Conservation (phyloP, 1,140 invertebrate species). For the Musca domestica region DNA sequence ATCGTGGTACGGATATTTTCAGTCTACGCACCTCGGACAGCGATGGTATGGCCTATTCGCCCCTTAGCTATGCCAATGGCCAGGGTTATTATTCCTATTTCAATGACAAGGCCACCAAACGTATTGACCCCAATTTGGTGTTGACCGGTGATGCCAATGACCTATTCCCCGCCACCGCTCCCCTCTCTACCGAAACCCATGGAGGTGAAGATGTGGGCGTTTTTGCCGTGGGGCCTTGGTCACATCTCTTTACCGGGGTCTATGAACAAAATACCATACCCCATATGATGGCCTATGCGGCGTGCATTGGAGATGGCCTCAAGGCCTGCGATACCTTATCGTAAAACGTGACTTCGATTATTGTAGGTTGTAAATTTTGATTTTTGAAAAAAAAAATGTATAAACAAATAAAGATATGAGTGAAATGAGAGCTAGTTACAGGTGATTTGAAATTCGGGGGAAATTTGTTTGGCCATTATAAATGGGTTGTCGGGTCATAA, state of each 20-base stretch:
- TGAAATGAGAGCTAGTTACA: too few species aligned
- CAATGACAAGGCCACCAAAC: constrained; percentile 40
- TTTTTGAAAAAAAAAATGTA: neutral
- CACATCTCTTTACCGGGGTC: constrained; percentile 71
- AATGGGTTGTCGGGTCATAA: too few species aligned
- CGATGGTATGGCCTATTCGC: constrained; percentile 63
- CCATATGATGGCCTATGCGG: constrained; percentile 70
- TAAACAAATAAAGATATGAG: constrained; percentile 2
- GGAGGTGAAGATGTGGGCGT: constrained; percentile 70
- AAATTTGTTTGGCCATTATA: too few species aligned
- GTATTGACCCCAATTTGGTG: constrained; percentile 33
- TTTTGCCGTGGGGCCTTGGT: constrained; percentile 64
- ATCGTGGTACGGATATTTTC: constrained; percentile 57
- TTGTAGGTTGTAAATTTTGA: neutral
- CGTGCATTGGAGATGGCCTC: constrained; percentile 57
- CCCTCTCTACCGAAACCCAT: constrained; percentile 61
- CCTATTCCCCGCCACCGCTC: constrained; percentile 57
- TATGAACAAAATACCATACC: constrained; percentile 78
- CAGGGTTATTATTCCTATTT: constrained; percentile 58
- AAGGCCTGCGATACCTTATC: constrained; percentile 36
- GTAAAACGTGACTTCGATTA: neutral
- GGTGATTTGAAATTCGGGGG: too few species aligned
- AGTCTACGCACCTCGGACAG: constrained; percentile 49
- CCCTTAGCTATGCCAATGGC: constrained; percentile 71
- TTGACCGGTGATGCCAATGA: constrained; percentile 33